Conservation (phyloP, 23 tunicate species). For the Botrylloides violaceus region DNA sequence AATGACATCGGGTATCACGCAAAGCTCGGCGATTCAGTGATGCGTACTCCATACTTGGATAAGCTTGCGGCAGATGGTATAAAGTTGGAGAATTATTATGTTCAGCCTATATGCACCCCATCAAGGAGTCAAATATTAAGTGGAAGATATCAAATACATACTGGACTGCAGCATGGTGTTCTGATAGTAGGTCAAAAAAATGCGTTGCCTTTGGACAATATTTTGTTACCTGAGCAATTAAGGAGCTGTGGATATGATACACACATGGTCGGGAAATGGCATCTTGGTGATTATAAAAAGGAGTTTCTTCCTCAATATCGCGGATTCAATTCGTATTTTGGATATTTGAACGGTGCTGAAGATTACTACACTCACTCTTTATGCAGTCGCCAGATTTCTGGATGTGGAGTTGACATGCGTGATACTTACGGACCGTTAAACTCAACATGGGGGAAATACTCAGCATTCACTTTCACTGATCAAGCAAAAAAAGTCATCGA, state of each 20-base stretch:
- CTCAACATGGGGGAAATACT: slow-evolving; percentile 65
- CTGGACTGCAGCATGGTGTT: slow-evolving; percentile 76
- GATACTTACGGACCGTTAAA: slow-evolving; percentile 57
- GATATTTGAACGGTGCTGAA: slow-evolving; percentile 71
- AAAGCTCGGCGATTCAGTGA: slow-evolving; percentile 30
- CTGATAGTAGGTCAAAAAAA: slow-evolving; percentile 47
- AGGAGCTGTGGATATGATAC: slow-evolving; percentile 72
- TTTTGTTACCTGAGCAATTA: slow-evolving; percentile 59
- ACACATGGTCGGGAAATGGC: slow-evolving; percentile 86
- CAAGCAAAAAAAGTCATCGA: slow-evolving; percentile 57
- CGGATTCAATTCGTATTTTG: slow-evolving; percentile 72
- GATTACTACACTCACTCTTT: slow-evolving; percentile 57
- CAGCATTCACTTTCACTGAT: slow-evolving; percentile 39
- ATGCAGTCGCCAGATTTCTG: background rate
- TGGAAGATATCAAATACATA: slow-evolving; percentile 88
- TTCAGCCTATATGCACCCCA: slow-evolving; percentile 91
- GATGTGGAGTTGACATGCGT: slow-evolving; percentile 57
- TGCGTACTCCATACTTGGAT: slow-evolving; percentile 81
- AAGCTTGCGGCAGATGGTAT: slow-evolving; percentile 55
- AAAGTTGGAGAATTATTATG: slow-evolving; percentile 73
- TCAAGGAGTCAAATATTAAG: slow-evolving; percentile 74
- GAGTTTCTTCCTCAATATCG: slow-evolving; percentile 59
- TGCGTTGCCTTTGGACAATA: slow-evolving; percentile 61
- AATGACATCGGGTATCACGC: slow-evolving; percentile 88
- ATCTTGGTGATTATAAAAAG: slow-evolving; percentile 62